Conservation (phyloP, 2,797 vertebrate species). For the Pangasius sanitwongsei region DNA sequence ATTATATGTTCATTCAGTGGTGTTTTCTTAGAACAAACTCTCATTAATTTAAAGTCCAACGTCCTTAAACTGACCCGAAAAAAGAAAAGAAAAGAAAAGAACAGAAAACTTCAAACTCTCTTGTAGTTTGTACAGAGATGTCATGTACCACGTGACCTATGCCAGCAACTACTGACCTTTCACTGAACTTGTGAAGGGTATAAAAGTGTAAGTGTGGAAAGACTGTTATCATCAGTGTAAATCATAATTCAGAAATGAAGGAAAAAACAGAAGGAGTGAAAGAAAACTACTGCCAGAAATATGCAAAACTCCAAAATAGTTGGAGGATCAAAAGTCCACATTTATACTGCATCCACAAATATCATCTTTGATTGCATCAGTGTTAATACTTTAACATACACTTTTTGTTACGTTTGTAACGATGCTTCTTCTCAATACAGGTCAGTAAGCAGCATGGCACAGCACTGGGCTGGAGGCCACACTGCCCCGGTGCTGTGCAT, state of each 20-base stretch:
- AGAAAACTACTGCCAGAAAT: not conserved
- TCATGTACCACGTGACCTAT: constrained; percentile 9
- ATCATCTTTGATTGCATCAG: not conserved
- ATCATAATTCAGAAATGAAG: not conserved
- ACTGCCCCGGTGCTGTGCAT: constrained; percentile 83
- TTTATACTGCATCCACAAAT: not conserved
- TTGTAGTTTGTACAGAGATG: no score
- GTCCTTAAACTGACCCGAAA: not conserved
- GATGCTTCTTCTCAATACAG: not conserved
- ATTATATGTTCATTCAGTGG: not conserved
- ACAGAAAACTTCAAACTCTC: not conserved
- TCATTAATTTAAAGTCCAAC: not conserved
- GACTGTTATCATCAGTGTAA: not conserved
- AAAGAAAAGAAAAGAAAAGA: no score
- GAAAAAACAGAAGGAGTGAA: not conserved
- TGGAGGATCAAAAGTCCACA: not conserved
- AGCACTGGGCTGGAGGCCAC: constrained; percentile 83
- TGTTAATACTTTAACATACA: not conserved
- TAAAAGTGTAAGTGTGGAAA: not conserved
- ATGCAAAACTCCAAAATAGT: not conserved
- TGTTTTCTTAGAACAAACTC: not conserved
- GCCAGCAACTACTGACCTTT: no score
- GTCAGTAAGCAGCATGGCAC: constrained; percentile 76
- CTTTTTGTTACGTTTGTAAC: not conserved
- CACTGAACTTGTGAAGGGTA: not conserved